Conservation (phyloP, 2,888 invertebrate species). For the Drosophila diplacantha region DNA sequence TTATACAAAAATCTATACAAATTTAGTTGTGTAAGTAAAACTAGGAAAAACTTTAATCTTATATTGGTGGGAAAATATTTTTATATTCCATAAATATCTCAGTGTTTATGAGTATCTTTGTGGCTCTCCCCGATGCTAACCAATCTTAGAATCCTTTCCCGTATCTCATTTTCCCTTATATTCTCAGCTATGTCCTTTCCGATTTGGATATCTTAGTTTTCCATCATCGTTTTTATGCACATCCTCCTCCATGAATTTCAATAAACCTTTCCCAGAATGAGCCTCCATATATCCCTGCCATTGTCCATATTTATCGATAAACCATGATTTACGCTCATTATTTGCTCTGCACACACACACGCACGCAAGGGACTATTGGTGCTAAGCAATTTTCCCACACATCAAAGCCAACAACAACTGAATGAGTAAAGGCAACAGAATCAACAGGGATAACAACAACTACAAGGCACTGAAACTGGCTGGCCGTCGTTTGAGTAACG, state of each 20-base stretch:
- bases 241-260: slow-evolving; percentile 41
- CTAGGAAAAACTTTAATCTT: too few relatives aligned
- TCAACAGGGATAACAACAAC: slow-evolving; percentile 21
- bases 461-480: slow-evolving; percentile 30
- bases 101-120: not conserved
- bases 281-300: slow-evolving; percentile 23
- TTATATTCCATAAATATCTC: too few relatives aligned
- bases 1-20: not conserved
- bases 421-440: slow-evolving; percentile 16
- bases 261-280: slow-evolving; percentile 22
- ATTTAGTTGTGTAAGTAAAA: not conserved
- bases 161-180: not conserved
- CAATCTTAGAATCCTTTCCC: not conserved
- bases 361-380: slow-evolving; percentile 34
- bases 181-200: too few relatives aligned
- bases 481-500: slow-evolving; percentile 63
- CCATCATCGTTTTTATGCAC: slow-evolving; percentile 14
- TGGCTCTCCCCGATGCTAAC: not conserved
- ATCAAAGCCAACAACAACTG: slow-evolving; percentile 52
- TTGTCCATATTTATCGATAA: slow-evolving; percentile 65
- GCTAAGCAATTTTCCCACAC: slow-evolving; percentile 59
- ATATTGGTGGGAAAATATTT: not conserved
- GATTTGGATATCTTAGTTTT: not conserved
- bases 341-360: slow-evolving; percentile 49
- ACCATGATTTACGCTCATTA: slow-evolving; percentile 72